Base-by-base conservation (phyloP, 2,888 invertebrate species). In the Entomobrya proxima region DNA sequence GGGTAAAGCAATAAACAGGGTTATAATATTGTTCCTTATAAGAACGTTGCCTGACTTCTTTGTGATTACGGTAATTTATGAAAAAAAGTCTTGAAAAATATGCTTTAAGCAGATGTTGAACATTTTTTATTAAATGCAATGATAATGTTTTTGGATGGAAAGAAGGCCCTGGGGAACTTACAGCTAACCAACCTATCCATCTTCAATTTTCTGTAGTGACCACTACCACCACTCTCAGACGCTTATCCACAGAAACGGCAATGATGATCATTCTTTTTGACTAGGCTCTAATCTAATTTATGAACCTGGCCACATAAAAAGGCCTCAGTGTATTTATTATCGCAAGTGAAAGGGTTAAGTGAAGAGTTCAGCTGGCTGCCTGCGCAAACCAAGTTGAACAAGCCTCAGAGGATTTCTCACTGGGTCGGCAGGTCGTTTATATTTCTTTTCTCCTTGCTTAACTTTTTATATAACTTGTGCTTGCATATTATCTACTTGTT, bases 221-320 rank as follows among this genome's bases (percentile, higher is more conserved):
- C 13, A 32, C n/a, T n/a, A n/a, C n/a, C n/a, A n/a, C n/a, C n/a
- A n/a, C n/a, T n/a, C n/a, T 67, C 67, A 32, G 30, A 61, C 40
- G 58, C 9, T 77, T 13, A 27, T 58, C 61, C 37, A 72, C 50
- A 72, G 50, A 32, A 32, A 50, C 18, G 50, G 32, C n/a, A 50
- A 37, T 18, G 30, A 37, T 24, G 11, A 44, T 44, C 44, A 69
- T 47, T 50, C 50, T 18, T 72, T 40, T 40, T 72, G 50, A 37
- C 72, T 47, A 5, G 44, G 61, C 61, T 61, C 58, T 67, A 81
- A 81, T 81, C 81, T 81, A 81, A 81, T 81, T 81, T 81, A 81
- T 81, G 81, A 61, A 74, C 58, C 35, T 81, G 81, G 32, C 61
- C 81, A 81, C 81, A 27, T 35, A 50, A 80, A 69, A 75, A 75